A percentile compares a stretch with the other conserved stretches of the same genome.
These are phyloP conservation scores for Drosophila aldrichi DNA, from an alignment of 2,888 invertebrate genomes.

Conservation along the genomic window DNA sequence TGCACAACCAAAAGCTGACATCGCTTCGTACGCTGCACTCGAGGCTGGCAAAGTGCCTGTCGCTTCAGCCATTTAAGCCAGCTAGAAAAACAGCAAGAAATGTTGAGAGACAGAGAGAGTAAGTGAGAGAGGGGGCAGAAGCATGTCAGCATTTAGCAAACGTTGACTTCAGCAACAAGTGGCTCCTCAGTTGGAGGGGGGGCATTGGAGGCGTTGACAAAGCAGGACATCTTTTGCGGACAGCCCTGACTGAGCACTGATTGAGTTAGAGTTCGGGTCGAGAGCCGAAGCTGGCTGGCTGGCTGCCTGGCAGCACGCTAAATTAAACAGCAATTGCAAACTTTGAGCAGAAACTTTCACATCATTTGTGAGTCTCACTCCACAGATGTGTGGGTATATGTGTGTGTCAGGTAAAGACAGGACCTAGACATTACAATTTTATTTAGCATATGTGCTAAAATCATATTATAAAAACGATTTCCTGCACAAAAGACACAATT, in stretches of 20 bases:
- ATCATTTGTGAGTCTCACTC: constrained; percentile 60
- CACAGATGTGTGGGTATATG: neutral
- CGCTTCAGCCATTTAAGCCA: constrained; percentile 65
- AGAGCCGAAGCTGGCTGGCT: constrained; percentile 15
- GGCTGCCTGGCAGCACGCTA: constrained; percentile 68
- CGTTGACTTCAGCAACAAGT: constrained; percentile 47
- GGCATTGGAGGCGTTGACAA: neutral
- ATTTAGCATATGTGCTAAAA: constrained; percentile 63
- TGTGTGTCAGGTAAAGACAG: constrained; percentile 23
- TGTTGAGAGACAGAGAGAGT: neutral
- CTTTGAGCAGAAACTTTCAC: constrained; percentile 74
- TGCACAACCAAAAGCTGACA: constrained; percentile 11
- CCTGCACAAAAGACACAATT: constrained; percentile 53
- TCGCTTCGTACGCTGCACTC: constrained; percentile 41
- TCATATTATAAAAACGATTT: constrained; percentile 60
- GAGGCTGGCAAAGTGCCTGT: constrained; percentile 42
- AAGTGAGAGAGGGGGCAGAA: neutral
- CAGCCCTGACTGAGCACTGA: constrained; percentile 54
- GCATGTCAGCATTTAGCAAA: constrained; percentile 32
- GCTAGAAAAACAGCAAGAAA: neutral
- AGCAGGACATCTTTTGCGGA: constrained; percentile 37
- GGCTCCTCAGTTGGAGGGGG: constrained; percentile 16
- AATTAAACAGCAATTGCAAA: constrained; percentile 84
- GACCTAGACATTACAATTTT: constrained; percentile 5
- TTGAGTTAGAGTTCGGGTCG: constrained; percentile 66